Conservation (phyloP, 2,797 vertebrate genomes). For the Ibycter americanus region DNA sequence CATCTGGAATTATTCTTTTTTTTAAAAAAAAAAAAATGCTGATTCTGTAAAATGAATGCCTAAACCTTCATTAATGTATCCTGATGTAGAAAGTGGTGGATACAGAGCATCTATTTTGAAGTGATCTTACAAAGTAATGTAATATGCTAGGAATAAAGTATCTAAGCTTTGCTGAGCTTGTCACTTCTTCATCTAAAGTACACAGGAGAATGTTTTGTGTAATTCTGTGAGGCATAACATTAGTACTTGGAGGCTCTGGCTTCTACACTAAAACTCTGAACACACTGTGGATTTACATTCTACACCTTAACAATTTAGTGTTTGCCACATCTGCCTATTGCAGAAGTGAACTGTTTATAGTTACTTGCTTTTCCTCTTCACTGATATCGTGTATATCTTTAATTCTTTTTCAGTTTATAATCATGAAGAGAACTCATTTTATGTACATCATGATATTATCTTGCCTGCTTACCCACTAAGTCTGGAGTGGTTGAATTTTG, state of each 20-base stretch:
- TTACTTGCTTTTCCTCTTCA: neutral
- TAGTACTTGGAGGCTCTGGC: neutral
- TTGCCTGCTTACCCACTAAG: conserved; percentile 94
- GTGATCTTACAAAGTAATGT: neutral
- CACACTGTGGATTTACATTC: neutral
- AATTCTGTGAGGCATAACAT: neutral
- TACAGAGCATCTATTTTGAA: neutral
- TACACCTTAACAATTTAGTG: neutral
- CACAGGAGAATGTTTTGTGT: neutral
- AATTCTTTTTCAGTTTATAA: conserved; percentile 88
- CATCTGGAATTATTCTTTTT: neutral
- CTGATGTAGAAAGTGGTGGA: neutral
- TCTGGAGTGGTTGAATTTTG: conserved; percentile 95
- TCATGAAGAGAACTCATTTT: conserved; percentile 91
- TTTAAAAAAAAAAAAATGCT: neutral
- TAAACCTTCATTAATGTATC: neutral
- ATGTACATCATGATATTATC: conserved; percentile 94
- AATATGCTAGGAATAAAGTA: neutral
- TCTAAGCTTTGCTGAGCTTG: neutral
- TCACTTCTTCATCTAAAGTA: neutral
- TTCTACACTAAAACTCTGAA: neutral
- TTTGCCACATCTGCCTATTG: neutral
- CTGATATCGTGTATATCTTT: neutral
- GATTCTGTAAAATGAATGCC: neutral
- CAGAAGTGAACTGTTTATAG: neutral